A percentile compares a stretch with the other conserved stretches of the same genome.
These are phyloP conservation scores for Hemistola chrysoprasaria DNA, from an alignment of 2,888 invertebrate genomes.

Conservation along the genomic window DNA sequence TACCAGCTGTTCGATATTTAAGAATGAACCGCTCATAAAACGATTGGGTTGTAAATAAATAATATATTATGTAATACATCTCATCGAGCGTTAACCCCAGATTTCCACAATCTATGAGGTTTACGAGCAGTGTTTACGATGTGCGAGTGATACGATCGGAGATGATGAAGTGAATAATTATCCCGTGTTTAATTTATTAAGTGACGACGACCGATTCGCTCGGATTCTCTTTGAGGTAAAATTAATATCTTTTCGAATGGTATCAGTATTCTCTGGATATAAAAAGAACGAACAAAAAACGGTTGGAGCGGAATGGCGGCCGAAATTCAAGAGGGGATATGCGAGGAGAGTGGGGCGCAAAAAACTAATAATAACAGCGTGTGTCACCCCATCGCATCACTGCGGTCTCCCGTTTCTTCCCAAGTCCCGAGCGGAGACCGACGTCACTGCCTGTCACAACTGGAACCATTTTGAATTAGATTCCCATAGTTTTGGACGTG, in stretches of 20 bases:
- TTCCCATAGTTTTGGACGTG: constrained; percentile 27
- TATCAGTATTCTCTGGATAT: constrained; percentile 13
- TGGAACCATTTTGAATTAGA: constrained; percentile 58
- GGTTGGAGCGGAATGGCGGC: constrained; percentile 69
- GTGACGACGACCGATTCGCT: constrained; percentile 27
- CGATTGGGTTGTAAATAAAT: constrained; percentile 49
- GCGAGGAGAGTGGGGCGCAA: constrained; percentile 67
- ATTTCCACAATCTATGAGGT: constrained; percentile 37
- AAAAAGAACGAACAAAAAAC: constrained; percentile 58
- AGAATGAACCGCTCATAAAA: constrained; percentile 40
- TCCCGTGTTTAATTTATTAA: constrained; percentile 35
- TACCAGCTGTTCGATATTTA: constrained; percentile 35
- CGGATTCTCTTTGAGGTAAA: constrained; percentile 7
- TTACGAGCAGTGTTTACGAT: constrained; percentile 42
- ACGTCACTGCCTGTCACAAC: constrained; percentile 59
- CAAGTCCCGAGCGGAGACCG: constrained; percentile 35
- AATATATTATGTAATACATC: constrained; percentile 44
- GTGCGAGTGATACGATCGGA: constrained; percentile 31
- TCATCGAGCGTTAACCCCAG: constrained; percentile 38
- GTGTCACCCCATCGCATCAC: constrained; percentile 78
- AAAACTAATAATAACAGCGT: constrained; percentile 80
- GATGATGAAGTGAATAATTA: constrained; percentile 37
- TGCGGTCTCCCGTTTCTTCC: constrained; percentile 59
- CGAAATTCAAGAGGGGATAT: constrained; percentile 48
- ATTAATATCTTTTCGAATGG: constrained; percentile 12